These are phyloP conservation scores for Procapra przewalskii DNA, from an alignment of 2,113 vertebrate species.

Conservation along the genomic window DNA sequence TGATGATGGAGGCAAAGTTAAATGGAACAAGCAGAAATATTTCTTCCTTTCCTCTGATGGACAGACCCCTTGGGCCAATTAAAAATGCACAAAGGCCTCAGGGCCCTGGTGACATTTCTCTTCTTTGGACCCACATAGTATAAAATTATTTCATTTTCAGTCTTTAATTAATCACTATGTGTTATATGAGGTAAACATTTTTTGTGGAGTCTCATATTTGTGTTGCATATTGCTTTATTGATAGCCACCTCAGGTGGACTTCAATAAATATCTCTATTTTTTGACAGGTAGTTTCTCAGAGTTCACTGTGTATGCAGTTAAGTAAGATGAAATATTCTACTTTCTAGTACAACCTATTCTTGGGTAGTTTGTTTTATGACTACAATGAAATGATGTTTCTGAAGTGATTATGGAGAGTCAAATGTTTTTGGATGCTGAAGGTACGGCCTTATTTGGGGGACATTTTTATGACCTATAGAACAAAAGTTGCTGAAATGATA, in stretches of 20 bases:
- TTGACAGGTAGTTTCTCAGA: slow-evolving; percentile 1
- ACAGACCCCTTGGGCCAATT: neutral
- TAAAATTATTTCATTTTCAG: neutral
- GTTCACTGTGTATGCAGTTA: neutral
- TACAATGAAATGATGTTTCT: neutral
- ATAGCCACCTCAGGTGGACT: neutral
- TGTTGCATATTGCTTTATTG: neutral
- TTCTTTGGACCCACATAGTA: neutral
- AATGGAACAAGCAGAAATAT: neutral
- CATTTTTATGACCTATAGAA: neutral
- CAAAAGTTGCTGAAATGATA: neutral
- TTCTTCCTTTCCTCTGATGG: neutral
- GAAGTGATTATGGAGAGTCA: neutral
- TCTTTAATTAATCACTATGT: neutral
- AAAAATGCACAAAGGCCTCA: neutral
- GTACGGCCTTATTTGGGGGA: neutral
- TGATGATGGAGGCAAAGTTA: neutral
- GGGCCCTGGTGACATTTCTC: neutral
- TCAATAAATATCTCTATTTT: neutral
- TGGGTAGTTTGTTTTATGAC: slow-evolving; percentile 8
- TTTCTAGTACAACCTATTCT: neutral
- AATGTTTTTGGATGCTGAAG: neutral
- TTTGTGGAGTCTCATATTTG: neutral
- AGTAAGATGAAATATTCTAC: neutral
- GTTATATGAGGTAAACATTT: neutral